Percentiles rank a stretch among this genome's conserved stretches.
phyloP scores from a whole-genome alignment of 2,888 invertebrate species.

The Melipona beecheii region DNA sequence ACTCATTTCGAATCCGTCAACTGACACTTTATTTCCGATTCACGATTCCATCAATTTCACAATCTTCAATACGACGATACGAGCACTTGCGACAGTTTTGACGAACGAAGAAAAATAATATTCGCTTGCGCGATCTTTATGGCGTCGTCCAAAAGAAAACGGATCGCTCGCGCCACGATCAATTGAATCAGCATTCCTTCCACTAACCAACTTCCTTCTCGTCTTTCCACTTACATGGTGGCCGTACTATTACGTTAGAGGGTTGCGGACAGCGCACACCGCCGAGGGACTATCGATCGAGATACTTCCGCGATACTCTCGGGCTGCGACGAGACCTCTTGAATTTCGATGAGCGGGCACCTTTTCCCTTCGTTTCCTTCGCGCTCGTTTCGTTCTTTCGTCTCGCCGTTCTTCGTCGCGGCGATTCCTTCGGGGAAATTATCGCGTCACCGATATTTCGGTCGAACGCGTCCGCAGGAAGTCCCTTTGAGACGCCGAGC shows the following conservation, averaged over 20 bases:
- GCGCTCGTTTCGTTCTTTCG: not conserved
- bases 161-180: accelerated
- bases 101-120: not conserved
- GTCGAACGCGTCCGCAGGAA: not conserved
- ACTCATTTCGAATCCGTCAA: too few relatives aligned
- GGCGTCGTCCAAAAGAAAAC: not conserved
- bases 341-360: not conserved
- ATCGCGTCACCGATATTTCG: not conserved
- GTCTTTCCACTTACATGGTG: not conserved
- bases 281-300: not conserved
- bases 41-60: too few relatives aligned
- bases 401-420: not conserved
- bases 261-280: not conserved
- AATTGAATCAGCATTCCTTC: not conserved
- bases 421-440: not conserved
- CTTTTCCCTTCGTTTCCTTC: constrained; percentile 1
- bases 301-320: not conserved
- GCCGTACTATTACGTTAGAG: not conserved
- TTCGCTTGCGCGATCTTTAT: too few relatives aligned
- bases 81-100: not conserved
- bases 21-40: too few relatives aligned
- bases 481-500: not conserved
- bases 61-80: too few relatives aligned
- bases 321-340: not conserved
- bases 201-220: not conserved